Evolutionary conservation across 37 sponge, comb jelly and placozoan genomes (phyloP).

Genomic region (Axinella damicornis): DNA sequence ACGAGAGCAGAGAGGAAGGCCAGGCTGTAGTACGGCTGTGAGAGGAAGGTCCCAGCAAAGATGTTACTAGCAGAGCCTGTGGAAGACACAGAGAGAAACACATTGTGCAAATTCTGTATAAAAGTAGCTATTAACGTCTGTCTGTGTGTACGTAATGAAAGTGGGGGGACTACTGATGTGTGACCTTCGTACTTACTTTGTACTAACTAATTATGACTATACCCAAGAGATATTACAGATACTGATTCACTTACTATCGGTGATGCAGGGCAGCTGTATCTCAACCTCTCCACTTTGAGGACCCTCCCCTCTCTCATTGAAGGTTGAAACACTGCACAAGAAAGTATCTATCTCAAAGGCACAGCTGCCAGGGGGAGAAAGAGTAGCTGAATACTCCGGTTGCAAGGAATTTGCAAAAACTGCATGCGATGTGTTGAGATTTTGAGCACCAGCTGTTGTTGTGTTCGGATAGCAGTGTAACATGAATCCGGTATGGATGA

Average conservation of each 20-base stretch:
- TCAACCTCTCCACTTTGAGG: constrained; percentile 3
- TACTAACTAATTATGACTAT: no score
- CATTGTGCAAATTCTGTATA: no score
- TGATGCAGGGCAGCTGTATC: neutral
- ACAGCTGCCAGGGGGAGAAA: constrained; percentile 11
- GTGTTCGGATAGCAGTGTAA: constrained; percentile 19
- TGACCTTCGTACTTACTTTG: no score
- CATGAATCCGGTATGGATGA: constrained; percentile 30
- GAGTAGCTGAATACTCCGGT: neutral
- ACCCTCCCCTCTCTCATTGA: constrained; percentile 47
- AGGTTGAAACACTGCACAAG: constrained; percentile 24
- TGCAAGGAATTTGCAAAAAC: neutral
- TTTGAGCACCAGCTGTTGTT: neutral
- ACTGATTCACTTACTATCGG: neutral
- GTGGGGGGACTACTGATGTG: no score
- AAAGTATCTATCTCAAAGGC: neutral
- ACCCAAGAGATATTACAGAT: no score
- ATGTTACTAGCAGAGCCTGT: no score
- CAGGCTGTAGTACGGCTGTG: constrained; percentile 29
- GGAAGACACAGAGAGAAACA: no score
- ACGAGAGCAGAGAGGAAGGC: constrained; percentile 7
- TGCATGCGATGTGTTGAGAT: neutral
- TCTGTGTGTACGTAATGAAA: no score
- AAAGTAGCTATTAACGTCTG: no score
- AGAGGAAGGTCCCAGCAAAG: constrained; percentile 19